These are phyloP conservation scores for Smittia sp. DNA, from an alignment of 2,888 invertebrate genomes.

Conservation along the genomic window DNA sequence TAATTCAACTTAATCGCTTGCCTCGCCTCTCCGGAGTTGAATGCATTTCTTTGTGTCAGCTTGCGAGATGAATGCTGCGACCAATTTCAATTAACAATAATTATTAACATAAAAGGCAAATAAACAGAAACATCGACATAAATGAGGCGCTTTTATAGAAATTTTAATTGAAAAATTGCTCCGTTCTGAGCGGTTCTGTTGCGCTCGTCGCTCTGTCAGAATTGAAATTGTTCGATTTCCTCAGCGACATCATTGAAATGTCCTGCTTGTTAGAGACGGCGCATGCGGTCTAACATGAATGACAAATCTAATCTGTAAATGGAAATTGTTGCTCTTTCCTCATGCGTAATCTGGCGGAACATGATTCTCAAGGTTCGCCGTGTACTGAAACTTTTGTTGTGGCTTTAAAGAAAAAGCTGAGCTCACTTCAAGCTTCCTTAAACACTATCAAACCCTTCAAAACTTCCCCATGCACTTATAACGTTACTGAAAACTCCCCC, in stretches of 20 bases:
- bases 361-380: not conserved
- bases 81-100: slow-evolving; percentile 17
- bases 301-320: too few species aligned
- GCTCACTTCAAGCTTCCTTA: too few species aligned
- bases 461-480: too few species aligned
- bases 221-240: slow-evolving; percentile 33
- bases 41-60: not conserved
- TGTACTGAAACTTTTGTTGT: too few species aligned
- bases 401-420: too few species aligned
- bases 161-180: not conserved
- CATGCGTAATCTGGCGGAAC: not conserved
- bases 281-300: too few species aligned
- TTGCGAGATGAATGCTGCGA: not conserved
- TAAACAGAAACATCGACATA: not conserved
- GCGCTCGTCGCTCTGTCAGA: slow-evolving; percentile 23
- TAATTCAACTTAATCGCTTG: not conserved
- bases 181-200: not conserved
- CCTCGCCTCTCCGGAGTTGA: not conserved
- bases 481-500: not conserved
- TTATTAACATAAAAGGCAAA: slow-evolving; percentile 12
- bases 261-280: slow-evolving; percentile 6
- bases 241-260: not conserved
- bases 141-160: not conserved
- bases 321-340: not conserved
- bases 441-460: too few species aligned